Evolutionary conservation across 2,888 invertebrate genomes (phyloP).

Genomic region (Philereme transversata): DNA sequence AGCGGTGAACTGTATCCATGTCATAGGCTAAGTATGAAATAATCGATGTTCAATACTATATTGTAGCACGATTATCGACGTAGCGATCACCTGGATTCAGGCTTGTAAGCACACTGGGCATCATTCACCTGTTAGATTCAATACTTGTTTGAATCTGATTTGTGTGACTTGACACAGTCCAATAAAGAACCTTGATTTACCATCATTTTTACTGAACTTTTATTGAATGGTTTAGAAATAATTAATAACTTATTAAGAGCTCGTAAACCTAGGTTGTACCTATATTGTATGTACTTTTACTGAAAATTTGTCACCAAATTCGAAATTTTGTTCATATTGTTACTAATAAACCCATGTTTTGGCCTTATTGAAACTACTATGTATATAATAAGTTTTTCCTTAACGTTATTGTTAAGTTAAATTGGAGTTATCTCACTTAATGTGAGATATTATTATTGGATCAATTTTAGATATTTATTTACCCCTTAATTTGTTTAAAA

Average conservation of each 20-base stretch:
- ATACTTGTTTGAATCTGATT: slow-evolving; percentile 62
- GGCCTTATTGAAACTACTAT: slow-evolving; percentile 19
- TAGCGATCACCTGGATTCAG: slow-evolving; percentile 61
- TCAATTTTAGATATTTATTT: slow-evolving; percentile 42
- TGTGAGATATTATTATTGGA: slow-evolving; percentile 9
- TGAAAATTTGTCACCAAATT: slow-evolving; percentile 39
- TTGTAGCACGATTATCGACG: slow-evolving; percentile 25
- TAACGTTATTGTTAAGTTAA: slow-evolving; percentile 26
- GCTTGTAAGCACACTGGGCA: slow-evolving; percentile 54
- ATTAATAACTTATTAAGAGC: slow-evolving; percentile 31
- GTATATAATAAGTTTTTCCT: slow-evolving; percentile 29
- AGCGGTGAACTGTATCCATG: slow-evolving; percentile 45
- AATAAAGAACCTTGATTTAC: slow-evolving; percentile 20
- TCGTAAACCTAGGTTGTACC: slow-evolving; percentile 21
- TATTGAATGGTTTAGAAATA: slow-evolving; percentile 28
- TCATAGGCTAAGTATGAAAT: slow-evolving; percentile 52
- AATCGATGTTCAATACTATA: slow-evolving; percentile 28
- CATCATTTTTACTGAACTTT: slow-evolving; percentile 17
- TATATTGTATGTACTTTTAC: slow-evolving; percentile 27
- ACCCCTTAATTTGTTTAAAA: slow-evolving; percentile 55
- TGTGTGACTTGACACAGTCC: slow-evolving; percentile 58
- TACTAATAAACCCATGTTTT: slow-evolving; percentile 28
- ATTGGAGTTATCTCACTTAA: slow-evolving; percentile 10
- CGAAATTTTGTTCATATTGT: slow-evolving; percentile 44
- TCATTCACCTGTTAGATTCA: slow-evolving; percentile 68